Base-by-base conservation (phyloP, 1,140 invertebrate species). In the Magallana angulata region DNA sequence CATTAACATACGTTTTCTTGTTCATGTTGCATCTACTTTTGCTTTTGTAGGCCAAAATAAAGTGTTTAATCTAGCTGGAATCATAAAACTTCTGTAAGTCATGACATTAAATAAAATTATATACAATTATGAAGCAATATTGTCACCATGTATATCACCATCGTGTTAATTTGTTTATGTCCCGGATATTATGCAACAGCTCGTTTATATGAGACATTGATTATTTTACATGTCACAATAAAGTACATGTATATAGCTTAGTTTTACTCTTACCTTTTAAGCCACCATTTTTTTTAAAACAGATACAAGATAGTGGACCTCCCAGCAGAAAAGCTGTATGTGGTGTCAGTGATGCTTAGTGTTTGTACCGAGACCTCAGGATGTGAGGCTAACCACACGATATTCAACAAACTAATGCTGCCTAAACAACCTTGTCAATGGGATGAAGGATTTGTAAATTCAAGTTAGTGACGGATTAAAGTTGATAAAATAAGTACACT, bases 231-330 rank as follows among this genome's bases (percentile, higher is more conserved):
- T 24, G 24, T 24, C 24, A 24, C 24, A 24, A 24, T 1, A 24
- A 24, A 24, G 24, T 24, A 24, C 24, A 24, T 24, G 24, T 24
- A 24, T 24, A 24, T 24, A 24, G 24, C 24, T 24, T 24, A 24
- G 24, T 24, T 24, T 24, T 24, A 24, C 24, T 24, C 24, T 24
- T 24, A 24, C 0, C 24, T 24, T 24, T 24, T 24, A 24, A 24
- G 24, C 24, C 24, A 24, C 24, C 24, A 24, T 24, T 24, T 24
- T 24, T 24, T 24, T 71, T 24, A 30, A 30, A 76, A 76, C 48
- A 82, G 57, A 11, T 90, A 88, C 60, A 88, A 71, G 18, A 87
- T 90, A 57, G 71, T 82, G 60, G 87, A 90, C 57, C 48, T 89
- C 24, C n/a, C 30, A 7, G 88, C 76, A 24, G 82, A 86, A 36